Conservation (phyloP, 1,140 invertebrate species). For the Drosophila kepulauana region DNA sequence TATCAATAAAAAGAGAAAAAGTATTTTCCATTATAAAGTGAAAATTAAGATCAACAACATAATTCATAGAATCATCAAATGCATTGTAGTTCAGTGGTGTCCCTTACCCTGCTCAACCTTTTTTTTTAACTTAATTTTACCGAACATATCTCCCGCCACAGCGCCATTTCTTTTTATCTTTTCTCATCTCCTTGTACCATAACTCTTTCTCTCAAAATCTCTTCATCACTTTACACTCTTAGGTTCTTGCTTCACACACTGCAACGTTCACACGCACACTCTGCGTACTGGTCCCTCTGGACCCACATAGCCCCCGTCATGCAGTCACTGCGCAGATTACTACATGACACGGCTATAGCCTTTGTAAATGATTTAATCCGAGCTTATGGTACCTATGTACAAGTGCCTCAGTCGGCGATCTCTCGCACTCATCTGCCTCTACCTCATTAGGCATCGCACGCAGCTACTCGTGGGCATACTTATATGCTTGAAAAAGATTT, state of each 20-base stretch:
- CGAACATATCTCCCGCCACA: background rate
- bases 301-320: conserved; percentile 24
- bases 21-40: no score
- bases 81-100: no score
- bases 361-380: no score
- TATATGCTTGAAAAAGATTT: background rate
- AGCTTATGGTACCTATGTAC: no score
- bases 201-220: background rate
- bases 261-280: conserved; percentile 8
- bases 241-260: conserved; percentile 21
- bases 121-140: background rate
- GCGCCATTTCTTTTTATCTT: background rate
- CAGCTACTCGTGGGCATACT: conserved; percentile 8
- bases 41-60: no score
- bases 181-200: background rate
- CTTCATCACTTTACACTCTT: background rate
- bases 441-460: conserved; percentile 5
- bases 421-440: conserved; percentile 9
- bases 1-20: no score
- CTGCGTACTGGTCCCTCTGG: conserved; percentile 10
- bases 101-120: no score
- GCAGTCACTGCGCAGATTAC: conserved; percentile 12
- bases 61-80: no score
- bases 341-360: conserved; percentile 11
- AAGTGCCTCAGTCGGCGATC: no score